Percentiles rank a stretch among this genome's conserved stretches.
Evolutionary conservation across 2,113 vertebrate species (phyloP).

Genomic region (Gasterosteus nipponicus): DNA sequence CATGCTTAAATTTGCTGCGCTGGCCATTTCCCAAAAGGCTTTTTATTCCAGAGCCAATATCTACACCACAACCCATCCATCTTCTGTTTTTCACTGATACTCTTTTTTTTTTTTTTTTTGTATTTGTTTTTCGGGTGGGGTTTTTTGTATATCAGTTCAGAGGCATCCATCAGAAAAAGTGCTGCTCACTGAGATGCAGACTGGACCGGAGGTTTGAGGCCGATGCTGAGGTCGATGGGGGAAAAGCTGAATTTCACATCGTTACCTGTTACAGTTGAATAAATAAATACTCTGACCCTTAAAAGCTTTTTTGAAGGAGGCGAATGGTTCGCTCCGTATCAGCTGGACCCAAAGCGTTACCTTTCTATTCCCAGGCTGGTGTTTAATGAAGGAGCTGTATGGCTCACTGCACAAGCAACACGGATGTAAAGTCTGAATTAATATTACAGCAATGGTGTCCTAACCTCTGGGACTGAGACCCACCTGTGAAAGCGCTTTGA

Average conservation of each 20-base stretch:
- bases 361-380: not conserved
- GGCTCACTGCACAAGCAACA: too few species aligned
- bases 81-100: constrained; percentile 8
- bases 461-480: not conserved
- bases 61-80: constrained; percentile 32
- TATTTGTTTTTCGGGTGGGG: not conserved
- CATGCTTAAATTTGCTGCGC: constrained; percentile 61
- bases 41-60: constrained; percentile 58
- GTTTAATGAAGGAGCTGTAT: too few species aligned
- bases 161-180: constrained; percentile 21
- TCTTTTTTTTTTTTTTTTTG: constrained; percentile 15
- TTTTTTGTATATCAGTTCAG: constrained; percentile 20
- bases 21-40: constrained; percentile 59
- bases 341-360: not conserved
- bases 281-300: not conserved
- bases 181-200: not conserved
- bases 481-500: not conserved
- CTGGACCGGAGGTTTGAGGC: constrained; percentile 1
- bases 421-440: too few species aligned
- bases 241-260: not conserved
- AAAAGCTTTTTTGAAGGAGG: not conserved
- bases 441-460: too few species aligned
- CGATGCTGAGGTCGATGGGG: not conserved
- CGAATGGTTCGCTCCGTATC: not conserved
- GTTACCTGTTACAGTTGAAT: not conserved